phyloP scores from a whole-genome alignment of 2,888 invertebrate species.

The Aleiodes testaceus region DNA sequence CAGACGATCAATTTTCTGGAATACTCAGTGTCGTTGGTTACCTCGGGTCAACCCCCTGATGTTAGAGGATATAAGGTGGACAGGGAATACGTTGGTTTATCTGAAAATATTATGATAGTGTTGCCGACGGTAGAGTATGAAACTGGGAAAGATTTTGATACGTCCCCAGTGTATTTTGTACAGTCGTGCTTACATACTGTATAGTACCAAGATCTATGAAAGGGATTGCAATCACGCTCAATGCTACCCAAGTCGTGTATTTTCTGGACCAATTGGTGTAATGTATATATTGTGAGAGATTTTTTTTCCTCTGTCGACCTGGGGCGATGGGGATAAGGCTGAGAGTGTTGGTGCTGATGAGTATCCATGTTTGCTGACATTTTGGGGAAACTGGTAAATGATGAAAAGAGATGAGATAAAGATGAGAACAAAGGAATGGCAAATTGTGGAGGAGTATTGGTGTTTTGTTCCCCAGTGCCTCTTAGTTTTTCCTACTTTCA shows the following conservation, averaged over 20 bases:
- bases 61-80: not conserved
- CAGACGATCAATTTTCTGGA: not conserved
- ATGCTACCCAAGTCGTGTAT: conserved; percentile 63
- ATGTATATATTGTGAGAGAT: conserved; percentile 69
- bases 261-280: conserved; percentile 67
- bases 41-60: not conserved
- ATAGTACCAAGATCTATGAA: conserved; percentile 68
- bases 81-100: conserved; percentile 61
- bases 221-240: conserved; percentile 71
- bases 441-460: conserved; percentile 60
- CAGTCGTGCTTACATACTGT: conserved; percentile 58
- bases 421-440: conserved; percentile 31
- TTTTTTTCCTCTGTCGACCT: conserved; percentile 44
- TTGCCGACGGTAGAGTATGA: conserved; percentile 52
- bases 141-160: conserved; percentile 63
- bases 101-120: conserved; percentile 68
- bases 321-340: conserved; percentile 1
- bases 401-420: conserved; percentile 39
- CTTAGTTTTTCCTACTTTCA: conserved; percentile 62
- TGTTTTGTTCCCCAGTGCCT: conserved; percentile 63
- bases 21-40: not conserved
- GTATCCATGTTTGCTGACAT: no score
- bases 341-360: not conserved
- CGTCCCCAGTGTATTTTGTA: conserved; percentile 68
- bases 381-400: conserved; percentile 1